These are phyloP conservation scores for Melipona bicolor DNA, from an alignment of 2,888 invertebrate species.

Conservation along the genomic window DNA sequence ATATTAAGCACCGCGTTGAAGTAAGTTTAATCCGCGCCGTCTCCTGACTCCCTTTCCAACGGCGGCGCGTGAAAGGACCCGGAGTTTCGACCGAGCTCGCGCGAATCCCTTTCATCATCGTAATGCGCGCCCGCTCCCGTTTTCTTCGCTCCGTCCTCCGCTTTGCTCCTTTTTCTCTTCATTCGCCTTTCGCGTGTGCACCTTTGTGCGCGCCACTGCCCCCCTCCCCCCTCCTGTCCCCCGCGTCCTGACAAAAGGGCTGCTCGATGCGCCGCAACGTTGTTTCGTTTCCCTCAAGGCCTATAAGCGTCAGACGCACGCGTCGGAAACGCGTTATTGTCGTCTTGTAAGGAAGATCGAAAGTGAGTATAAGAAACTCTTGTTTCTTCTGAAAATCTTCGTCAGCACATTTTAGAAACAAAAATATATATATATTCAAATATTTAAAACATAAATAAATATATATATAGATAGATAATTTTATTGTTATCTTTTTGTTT, in stretches of 20 bases:
- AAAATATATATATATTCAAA: no score
- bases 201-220: slow-evolving; percentile 20
- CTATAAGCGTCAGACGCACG: no score
- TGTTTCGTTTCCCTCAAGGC: slow-evolving; percentile 6
- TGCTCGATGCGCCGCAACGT: slow-evolving; percentile 13
- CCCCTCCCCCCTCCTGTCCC: neutral
- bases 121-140: slow-evolving; percentile 25
- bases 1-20: slow-evolving; percentile 41
- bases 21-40: slow-evolving; percentile 48
- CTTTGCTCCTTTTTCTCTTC: neutral
- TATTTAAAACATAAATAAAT: no score
- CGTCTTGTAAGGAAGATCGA: no score
- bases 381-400: no score
- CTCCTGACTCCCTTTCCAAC: slow-evolving; percentile 45
- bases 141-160: neutral
- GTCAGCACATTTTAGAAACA: no score
- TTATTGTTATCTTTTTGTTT: no score
- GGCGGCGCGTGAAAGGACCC: slow-evolving; percentile 34
- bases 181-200: slow-evolving; percentile 3
- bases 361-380: no score
- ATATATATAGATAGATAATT: no score
- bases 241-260: slow-evolving; percentile 15
- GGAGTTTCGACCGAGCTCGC: slow-evolving; percentile 50
- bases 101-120: slow-evolving; percentile 59
- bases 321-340: no score